phyloP scores from a whole-genome alignment of 2,888 invertebrate species.

The Petrolisthes manimaculis region DNA sequence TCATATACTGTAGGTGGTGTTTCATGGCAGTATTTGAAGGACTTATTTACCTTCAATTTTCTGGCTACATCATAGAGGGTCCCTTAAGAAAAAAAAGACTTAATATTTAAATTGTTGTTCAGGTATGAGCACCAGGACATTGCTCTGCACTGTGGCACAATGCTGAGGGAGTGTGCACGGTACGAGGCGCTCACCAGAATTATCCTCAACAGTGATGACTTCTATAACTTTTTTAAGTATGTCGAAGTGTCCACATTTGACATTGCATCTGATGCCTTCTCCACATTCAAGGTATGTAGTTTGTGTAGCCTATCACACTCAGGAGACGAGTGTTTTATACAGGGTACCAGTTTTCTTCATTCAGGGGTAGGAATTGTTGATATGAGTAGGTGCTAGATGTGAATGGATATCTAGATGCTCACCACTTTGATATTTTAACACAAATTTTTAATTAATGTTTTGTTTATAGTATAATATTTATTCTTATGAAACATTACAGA shows the following conservation, averaged over 20 bases:
- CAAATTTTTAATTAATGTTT: no score
- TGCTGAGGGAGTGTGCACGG: conserved; percentile 98
- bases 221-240: conserved; percentile 99
- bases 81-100: not conserved
- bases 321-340: no score
- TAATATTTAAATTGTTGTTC: conserved; percentile 68
- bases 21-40: no score
- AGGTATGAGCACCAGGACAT: conserved; percentile 99
- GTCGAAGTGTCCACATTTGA: conserved; percentile 99
- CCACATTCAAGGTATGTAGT: conserved; percentile 94
- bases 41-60: no score
- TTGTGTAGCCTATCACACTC: not conserved
- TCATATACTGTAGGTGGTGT: no score
- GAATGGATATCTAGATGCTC: no score
- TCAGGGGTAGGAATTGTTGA: no score
- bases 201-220: conserved; percentile 96
- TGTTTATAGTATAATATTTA: no score
- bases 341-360: no score
- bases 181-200: conserved; percentile 98
- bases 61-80: not conserved
- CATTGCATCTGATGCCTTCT: conserved; percentile 99
- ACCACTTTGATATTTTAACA: no score
- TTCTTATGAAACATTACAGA: no score
- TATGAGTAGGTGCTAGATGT: no score
- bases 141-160: conserved; percentile 98